phyloP scores from a whole-genome alignment of 1,140 invertebrate species.

The Rhagoletis pomonella region DNA sequence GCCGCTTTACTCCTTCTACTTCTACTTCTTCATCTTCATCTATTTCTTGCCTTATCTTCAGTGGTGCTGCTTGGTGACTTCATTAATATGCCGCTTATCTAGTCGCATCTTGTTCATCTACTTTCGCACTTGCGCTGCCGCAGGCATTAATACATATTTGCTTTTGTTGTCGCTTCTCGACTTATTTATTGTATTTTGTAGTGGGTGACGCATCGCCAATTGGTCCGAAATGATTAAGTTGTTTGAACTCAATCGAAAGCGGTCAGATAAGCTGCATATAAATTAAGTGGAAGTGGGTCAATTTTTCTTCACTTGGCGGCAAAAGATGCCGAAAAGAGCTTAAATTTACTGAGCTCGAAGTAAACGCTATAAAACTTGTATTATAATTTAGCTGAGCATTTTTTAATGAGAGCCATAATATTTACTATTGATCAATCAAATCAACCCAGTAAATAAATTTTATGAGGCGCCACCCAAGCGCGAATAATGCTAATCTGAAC shows the following conservation, averaged over 20 bases:
- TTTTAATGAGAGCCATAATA: no score
- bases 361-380: not conserved
- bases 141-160: not conserved
- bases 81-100: conserved; percentile 34
- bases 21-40: not conserved
- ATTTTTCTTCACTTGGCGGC: not conserved
- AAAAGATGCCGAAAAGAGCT: not conserved
- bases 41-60: conserved; percentile 3
- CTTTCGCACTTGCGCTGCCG: no score
- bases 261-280: conserved; percentile 1
- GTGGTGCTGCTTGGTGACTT: not conserved
- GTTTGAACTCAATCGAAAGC: conserved; percentile 39
- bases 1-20: not conserved
- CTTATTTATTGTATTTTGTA: not conserved
- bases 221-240: conserved; percentile 36
- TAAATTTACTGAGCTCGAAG: not conserved
- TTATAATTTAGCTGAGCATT: no score
- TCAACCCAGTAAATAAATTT: no score
- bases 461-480: no score
- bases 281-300: conserved; percentile 20
- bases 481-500: no score
- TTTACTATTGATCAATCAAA: no score
- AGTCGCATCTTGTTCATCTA: not conserved
- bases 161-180: not conserved
- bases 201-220: not conserved